These are phyloP conservation scores for Macroteleia sp. DNA, from an alignment of 2,888 invertebrate species.

Conservation along the genomic window DNA sequence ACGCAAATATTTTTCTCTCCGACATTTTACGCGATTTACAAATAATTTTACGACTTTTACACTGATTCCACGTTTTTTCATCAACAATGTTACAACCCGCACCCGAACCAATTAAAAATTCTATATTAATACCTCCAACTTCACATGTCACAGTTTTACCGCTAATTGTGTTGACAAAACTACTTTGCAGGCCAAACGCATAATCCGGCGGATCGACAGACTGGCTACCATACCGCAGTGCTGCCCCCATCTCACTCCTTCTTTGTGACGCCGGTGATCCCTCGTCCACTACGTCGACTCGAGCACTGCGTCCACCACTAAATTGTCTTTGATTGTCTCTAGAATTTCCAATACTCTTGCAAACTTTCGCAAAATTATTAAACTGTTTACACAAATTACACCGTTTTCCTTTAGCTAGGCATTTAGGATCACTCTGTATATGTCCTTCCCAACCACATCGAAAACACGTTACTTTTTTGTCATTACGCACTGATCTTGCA, in stretches of 20 bases:
- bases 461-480: neutral
- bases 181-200: constrained; percentile 3
- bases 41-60: constrained; percentile 1
- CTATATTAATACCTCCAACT: constrained; percentile 58
- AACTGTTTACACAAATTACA: constrained; percentile 59
- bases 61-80: constrained; percentile 54
- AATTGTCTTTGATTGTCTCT: neutral
- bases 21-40: neutral
- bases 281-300: neutral
- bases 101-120: constrained; percentile 64
- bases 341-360: constrained; percentile 2
- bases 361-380: constrained; percentile 63
- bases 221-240: too few relatives aligned
- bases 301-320: too few relatives aligned
- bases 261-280: neutral
- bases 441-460: constrained; percentile 13
- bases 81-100: constrained; percentile 62
- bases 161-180: too few relatives aligned
- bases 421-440: constrained; percentile 26
- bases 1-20: constrained; percentile 58
- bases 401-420: constrained; percentile 63
- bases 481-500: too few relatives aligned
- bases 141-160: constrained; percentile 15
- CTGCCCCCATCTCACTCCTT: too few relatives aligned
- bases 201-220: constrained; percentile 3